Percentiles rank a stretch among this genome's conserved stretches.
Evolutionary conservation across 2,113 vertebrate species (phyloP).

Genomic region (Ailurus styani): DNA sequence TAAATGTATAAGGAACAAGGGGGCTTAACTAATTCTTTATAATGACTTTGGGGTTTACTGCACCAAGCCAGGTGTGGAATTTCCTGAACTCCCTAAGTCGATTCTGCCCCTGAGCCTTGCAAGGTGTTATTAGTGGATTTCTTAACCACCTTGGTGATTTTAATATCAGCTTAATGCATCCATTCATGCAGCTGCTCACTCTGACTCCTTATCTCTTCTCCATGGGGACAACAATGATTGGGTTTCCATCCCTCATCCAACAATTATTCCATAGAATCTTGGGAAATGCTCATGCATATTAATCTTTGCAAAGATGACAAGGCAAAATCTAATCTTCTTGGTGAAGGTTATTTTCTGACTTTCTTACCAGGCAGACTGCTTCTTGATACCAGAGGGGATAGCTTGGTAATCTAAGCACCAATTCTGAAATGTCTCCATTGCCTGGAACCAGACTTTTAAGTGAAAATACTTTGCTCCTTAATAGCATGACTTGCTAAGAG

Average conservation of each 20-base stretch:
- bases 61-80: constrained; percentile 46
- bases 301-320: constrained; percentile 18
- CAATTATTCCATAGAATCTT: neutral
- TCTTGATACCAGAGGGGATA: neutral
- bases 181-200: constrained; percentile 5
- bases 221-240: neutral
- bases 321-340: neutral
- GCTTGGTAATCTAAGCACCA: neutral
- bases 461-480: constrained; percentile 25
- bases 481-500: neutral
- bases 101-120: neutral
- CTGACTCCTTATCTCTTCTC: neutral
- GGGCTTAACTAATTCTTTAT: constrained; percentile 52
- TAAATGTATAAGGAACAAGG: constrained; percentile 52
- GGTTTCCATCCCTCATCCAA: neutral
- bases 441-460: neutral
- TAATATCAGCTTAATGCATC: constrained; percentile 1
- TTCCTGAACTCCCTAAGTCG: constrained; percentile 34
- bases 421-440: neutral
- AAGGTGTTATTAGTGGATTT: constrained; percentile 41
- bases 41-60: constrained; percentile 53
- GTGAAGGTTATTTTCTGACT: constrained; percentile 24
- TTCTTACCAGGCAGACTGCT: neutral
- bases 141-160: neutral
- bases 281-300: constrained; percentile 15